Evolutionary conservation across 2,113 vertebrate genomes (phyloP).

Genomic region (Gymnobelideus leadbeateri): DNA sequence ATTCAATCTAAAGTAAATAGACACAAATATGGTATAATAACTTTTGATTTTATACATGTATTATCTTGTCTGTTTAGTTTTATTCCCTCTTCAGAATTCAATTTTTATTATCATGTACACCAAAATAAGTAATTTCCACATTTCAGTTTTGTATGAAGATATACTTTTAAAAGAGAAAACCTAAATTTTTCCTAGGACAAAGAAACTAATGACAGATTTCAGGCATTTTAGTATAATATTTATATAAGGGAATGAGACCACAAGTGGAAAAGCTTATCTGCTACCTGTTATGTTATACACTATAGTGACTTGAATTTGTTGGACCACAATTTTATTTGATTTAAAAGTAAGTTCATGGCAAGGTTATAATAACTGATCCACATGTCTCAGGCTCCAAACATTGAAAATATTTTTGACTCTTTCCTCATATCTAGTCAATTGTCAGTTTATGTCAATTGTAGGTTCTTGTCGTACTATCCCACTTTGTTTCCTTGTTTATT

Average conservation of each 20-base stretch:
- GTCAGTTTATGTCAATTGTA: neutral
- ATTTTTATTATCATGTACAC: neutral
- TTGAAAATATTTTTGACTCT: neutral
- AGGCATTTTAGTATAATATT: neutral
- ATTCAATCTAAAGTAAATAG: neutral
- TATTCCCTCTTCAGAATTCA: neutral
- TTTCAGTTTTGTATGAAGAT: neutral
- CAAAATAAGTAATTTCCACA: neutral
- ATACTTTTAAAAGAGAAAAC: neutral
- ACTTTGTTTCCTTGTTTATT: neutral
- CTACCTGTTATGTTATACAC: conserved; percentile 13
- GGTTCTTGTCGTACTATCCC: too few relatives aligned
- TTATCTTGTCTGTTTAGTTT: neutral
- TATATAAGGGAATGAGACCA: conserved; percentile 8
- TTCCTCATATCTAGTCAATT: neutral
- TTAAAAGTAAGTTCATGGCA: conserved; percentile 33
- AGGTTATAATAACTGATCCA: conserved; percentile 43
- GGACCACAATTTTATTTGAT: conserved; percentile 38
- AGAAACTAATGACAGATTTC: conserved; percentile 40
- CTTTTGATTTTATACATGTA: neutral
- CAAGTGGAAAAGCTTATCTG: neutral
- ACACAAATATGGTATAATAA: neutral
- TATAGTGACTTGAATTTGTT: conserved; percentile 22
- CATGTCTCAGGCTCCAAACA: neutral
- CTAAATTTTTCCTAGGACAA: neutral